phyloP scores from a whole-genome alignment of 2,113 vertebrate genomes.

The Bolborhynchus lineola region DNA sequence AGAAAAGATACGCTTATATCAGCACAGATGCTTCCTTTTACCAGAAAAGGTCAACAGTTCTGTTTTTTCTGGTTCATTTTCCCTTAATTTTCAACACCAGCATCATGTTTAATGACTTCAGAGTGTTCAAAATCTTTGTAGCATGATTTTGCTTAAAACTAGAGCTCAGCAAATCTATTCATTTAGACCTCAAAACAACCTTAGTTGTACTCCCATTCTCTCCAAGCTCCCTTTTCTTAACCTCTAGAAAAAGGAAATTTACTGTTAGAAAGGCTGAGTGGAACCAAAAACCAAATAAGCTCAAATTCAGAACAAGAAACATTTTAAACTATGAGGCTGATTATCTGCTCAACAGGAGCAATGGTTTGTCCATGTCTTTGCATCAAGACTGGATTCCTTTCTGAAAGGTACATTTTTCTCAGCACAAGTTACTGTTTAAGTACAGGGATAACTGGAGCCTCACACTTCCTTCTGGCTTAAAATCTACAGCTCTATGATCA shows the following conservation, averaged over 20 bases:
- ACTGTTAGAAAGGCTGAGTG: background rate
- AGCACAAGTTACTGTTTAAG: background rate
- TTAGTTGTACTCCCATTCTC: background rate
- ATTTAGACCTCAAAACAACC: background rate
- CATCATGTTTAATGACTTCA: background rate
- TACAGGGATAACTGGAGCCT: background rate
- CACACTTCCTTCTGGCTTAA: background rate
- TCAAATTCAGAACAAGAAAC: background rate
- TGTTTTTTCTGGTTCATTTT: background rate
- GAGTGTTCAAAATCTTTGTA: background rate
- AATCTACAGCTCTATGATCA: background rate
- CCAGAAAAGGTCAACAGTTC: background rate
- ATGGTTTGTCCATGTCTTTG: accelerated
- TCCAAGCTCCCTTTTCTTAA: background rate
- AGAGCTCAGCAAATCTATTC: background rate
- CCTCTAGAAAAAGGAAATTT: background rate
- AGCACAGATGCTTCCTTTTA: background rate
- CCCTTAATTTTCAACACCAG: background rate
- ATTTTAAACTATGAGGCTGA: background rate
- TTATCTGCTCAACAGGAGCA: background rate
- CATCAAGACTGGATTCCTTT: background rate
- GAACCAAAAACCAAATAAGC: background rate
- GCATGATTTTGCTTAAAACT: background rate
- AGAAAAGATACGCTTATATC: background rate
- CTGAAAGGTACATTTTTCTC: background rate